phyloP scores from a whole-genome alignment of 2,113 vertebrate genomes.

The Atlantisia rogersi region DNA sequence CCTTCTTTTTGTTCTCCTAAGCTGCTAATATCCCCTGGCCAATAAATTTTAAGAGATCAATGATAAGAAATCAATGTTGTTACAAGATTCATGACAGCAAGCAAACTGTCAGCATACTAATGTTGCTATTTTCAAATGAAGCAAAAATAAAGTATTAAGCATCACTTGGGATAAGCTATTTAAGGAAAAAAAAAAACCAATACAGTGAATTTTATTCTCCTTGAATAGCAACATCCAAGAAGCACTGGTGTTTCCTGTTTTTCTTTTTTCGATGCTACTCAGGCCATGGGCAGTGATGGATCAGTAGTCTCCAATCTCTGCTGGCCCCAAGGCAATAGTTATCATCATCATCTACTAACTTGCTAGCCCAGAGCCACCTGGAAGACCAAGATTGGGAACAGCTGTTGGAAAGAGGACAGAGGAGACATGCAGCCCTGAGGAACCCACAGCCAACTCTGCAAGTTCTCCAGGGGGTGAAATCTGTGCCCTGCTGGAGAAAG shows the following conservation, averaged over 20 bases:
- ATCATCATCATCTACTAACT: not conserved
- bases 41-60: not conserved
- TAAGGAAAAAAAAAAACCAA: not conserved
- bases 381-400: not conserved
- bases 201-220: not conserved
- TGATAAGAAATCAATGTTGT: not conserved
- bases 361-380: not conserved
- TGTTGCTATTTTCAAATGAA: not conserved
- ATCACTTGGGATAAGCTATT: not conserved
- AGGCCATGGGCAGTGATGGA: not conserved
- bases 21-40: not conserved
- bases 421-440: not conserved
- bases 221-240: not conserved
- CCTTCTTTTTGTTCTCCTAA: not conserved
- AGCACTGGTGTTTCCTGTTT: not conserved
- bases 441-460: slow-evolving; percentile 74
- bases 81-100: not conserved
- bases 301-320: not conserved
- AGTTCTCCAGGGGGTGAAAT: slow-evolving; percentile 67
- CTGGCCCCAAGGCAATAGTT: not conserved
- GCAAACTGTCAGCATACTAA: not conserved
- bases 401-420: not conserved
- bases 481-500: slow-evolving; percentile 48
- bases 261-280: not conserved
- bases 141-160: not conserved